phyloP scores from a whole-genome alignment of 2,113 vertebrate genomes.

The Crypturellus undulatus region DNA sequence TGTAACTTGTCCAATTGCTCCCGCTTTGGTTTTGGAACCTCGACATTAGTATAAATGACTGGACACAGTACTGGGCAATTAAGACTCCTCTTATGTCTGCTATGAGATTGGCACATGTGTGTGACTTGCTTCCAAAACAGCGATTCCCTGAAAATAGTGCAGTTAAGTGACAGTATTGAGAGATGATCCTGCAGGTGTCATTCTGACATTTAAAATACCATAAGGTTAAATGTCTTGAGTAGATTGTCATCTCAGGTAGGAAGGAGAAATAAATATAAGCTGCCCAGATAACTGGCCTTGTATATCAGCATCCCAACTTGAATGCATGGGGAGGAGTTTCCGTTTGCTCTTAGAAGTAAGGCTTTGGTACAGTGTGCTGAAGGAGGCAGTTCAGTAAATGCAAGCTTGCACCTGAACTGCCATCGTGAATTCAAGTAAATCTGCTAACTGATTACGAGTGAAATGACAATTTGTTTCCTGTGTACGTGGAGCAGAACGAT shows the following conservation, averaged over 20 bases:
- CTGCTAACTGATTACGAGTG: neutral
- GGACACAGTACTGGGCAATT: neutral
- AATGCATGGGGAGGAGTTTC: neutral
- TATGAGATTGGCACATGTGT: fast-evolving
- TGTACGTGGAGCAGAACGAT: neutral
- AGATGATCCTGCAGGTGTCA: neutral
- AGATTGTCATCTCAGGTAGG: neutral
- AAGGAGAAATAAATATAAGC: neutral
- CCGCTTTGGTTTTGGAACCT: neutral
- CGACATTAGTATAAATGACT: neutral
- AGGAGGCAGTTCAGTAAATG: neutral
- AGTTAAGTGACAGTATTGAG: neutral
- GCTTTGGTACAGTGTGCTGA: fast-evolving
- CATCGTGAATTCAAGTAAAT: neutral
- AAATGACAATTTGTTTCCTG: neutral
- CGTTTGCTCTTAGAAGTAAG: neutral
- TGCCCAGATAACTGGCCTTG: neutral
- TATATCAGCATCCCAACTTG: neutral
- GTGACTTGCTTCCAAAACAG: neutral
- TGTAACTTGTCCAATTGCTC: neutral
- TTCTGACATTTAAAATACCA: neutral
- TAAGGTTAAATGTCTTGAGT: neutral
- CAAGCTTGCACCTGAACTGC: neutral
- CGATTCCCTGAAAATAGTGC: neutral
- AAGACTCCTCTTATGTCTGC: neutral